Evolutionary conservation across 2,113 vertebrate species (phyloP), one percentile per base, ranked within the genome.

Genomic region (Rhea pennata): DNA sequence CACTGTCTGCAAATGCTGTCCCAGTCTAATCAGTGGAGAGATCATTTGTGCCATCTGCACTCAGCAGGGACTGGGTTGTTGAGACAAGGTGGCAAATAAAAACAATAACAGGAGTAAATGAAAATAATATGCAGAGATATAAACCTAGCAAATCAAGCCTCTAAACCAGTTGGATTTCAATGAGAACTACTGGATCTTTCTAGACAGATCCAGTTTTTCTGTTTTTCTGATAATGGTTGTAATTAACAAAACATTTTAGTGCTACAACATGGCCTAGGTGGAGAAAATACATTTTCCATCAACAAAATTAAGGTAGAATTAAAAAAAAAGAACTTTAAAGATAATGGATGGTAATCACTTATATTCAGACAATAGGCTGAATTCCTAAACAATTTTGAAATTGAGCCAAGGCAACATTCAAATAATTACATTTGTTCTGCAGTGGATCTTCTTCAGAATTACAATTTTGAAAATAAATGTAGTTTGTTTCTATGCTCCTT

Each of bases 141-240:
- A 96, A 92, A 92, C 92, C 70, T 66, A 84, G 65, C 20, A 95
- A 95, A 90, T 16, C 17, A 90, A 65, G 66, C n/a, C 61, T 31
- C 67, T 94, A 94, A 97, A 89, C 7, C 65, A 95, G 72, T 54
- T 96, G 69, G 33, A 89, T 96, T 96, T 96, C 88, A 92, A 76
- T 56, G 70, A 82, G 24, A 96, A 81, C 48, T 62, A 44, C 33
- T 46, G 26, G 66, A 95, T 77, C 50, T 89, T 95, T 50, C 46
- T 36, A 95, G 59, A 62, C 4, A 94, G 48, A 87, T 36, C 36
- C 36, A 36, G 36, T 36, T 36, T 36, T 36, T 36, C 10, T 59
- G 50, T 50, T 83, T 65, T 92, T 53, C 33, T 66, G 50, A 66
- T 21, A 65, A 67, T 21, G 42, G n/a, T 33, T 86, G 11, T 73